Base-by-base conservation (phyloP, 1,140 invertebrate species). In the Drosophila punjabiensis region DNA sequence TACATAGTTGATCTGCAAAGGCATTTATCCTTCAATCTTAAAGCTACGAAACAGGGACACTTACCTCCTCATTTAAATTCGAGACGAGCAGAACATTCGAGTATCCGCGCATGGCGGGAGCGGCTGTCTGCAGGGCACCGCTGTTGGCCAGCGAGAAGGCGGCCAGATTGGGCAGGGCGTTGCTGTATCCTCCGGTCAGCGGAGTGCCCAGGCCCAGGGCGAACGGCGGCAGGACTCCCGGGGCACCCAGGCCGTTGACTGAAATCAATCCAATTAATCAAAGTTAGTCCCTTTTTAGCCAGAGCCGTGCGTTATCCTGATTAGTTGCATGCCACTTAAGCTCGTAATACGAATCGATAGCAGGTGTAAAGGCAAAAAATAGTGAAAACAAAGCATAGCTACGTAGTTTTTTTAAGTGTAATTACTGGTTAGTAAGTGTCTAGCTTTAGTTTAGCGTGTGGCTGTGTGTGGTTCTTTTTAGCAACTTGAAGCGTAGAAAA, bases 51-150 rank as follows among this genome's bases (percentile, higher is more conserved):
- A 55, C 18, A 4, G 20, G 35, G 30, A 43, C 32, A 58, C 82
- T 89, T 94, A 98, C 97, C 97, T 98, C 97, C 94, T 98, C 97
- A 94, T 98, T 98, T 68, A 98, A 95, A 94, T 98, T 98, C 93
- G 96, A 97, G 83, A 98, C 97, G 43, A 98, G 96, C 43, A 98
- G 94, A 4, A 98, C 97, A 63, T 97, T 98, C 33, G 97, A 96
- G 52, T 96, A 94, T n/a, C 95, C 95, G 56, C 95, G 95, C 52
- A 96, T 93, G 28, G 95, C 95, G 5, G 95, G 95, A 10, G 96
- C 95, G 28, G 96, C 95, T 32, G 95, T 93, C 77, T 94, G 92
- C 71, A 95, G 93, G 76, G 95, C 93, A 48, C 95, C 95, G 35
- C 94, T 94, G 43, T 95, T 94, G 45, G 94, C 94, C 53, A 97